Evolutionary conservation across 2,888 invertebrate genomes (phyloP).

Genomic region (Cheilosia vernalis): DNA sequence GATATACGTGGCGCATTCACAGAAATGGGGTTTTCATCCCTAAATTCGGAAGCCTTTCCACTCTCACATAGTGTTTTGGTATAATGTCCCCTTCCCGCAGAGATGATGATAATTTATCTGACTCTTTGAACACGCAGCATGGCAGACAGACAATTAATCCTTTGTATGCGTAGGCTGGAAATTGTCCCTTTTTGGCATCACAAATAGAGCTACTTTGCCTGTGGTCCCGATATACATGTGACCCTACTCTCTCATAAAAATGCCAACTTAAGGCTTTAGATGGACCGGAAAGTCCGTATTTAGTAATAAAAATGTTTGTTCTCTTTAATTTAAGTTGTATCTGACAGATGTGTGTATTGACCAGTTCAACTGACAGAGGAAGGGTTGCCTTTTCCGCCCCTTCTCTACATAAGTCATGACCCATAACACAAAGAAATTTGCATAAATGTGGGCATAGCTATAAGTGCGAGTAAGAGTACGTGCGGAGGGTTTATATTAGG

Average conservation of each 20-base stretch:
- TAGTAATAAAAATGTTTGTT: slow-evolving; percentile 68
- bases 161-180: slow-evolving; percentile 36
- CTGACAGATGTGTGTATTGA: slow-evolving; percentile 72
- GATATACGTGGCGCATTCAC: slow-evolving; percentile 38
- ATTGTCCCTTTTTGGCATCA: slow-evolving; percentile 43
- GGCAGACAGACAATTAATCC: slow-evolving; percentile 64
- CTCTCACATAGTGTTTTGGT: slow-evolving; percentile 18
- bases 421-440: slow-evolving; percentile 56
- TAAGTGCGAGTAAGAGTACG: not conserved
- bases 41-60: slow-evolving; percentile 35
- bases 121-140: slow-evolving; percentile 16
- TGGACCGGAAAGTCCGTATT: slow-evolving; percentile 59
- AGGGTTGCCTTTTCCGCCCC: slow-evolving; percentile 8
- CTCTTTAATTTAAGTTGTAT: slow-evolving; percentile 71
- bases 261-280: slow-evolving; percentile 62
- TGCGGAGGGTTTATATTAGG: slow-evolving; percentile 16
- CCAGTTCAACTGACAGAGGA: slow-evolving; percentile 35
- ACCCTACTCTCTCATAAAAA: slow-evolving; percentile 74
- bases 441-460: slow-evolving; percentile 45
- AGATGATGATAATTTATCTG: slow-evolving; percentile 61
- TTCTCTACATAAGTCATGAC: slow-evolving; percentile 48
- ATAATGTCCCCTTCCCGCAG: slow-evolving; percentile 28
- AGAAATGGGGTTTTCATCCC: slow-evolving; percentile 67
- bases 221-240: slow-evolving; percentile 61
- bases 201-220: slow-evolving; percentile 50